Base-by-base conservation (phyloP, 2,888 invertebrate species). In the Saturnia japonica region DNA sequence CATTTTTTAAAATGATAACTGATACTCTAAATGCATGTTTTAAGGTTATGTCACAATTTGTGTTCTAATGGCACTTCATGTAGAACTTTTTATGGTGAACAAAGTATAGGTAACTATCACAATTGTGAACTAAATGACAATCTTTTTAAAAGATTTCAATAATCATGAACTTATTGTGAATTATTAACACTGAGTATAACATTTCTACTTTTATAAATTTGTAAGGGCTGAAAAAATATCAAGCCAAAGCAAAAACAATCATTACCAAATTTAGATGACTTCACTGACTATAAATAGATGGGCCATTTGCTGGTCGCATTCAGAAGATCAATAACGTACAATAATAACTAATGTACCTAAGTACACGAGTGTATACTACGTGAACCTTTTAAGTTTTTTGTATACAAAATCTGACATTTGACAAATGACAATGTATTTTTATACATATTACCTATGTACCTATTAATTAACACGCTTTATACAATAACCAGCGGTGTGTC, bases 191-290 rank as follows among this genome's bases (percentile, higher is more conserved):
- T 43, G 22, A 11, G 2, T 22, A 22, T 54, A n/a, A n/a, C 9
- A 1, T 54, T 22, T 43, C 8, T 54, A 54, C 3, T 22, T 54
- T 1, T 22, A 22, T 54, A 54, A 54, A 54, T 47, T 19, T 47
- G 19, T 45, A 62, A 69, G 60, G 60, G 45, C 45, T 68, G 19
- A 68, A 60, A 43, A 68, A 51, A 43, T 72, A 69, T 71, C 54
- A 72, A 73, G 70, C 70, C 72, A 74, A 74, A 73, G 71, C 73
- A 25, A 68, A 67, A 69, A 72, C 60, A 45, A 68, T 72, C 69
- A 72, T 70, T 80, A 81, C 81, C 82, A 81, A 82, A 80, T 76
- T 71, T 72, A 72, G 72, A 79, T 79, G 82, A 83, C 79, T 80
- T 82, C 80, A 81, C 74, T 64, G n/a, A 72, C 77, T 80, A 82